Base-by-base conservation (phyloP, 2,113 vertebrate species). In the Phylloscopus trochilus region DNA sequence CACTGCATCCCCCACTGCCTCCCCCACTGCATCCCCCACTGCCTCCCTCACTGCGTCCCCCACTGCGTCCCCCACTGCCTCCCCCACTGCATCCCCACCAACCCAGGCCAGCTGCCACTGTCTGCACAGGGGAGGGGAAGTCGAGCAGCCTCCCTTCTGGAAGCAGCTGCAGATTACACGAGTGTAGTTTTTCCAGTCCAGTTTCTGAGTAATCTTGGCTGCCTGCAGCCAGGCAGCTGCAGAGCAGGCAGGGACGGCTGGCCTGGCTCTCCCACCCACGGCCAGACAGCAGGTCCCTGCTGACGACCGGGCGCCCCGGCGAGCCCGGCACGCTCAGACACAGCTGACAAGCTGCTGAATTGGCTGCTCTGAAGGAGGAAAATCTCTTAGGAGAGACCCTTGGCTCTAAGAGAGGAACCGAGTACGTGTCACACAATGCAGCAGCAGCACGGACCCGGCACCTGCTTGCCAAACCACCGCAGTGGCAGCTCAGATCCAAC, bases 171-270 rank as follows among this genome's bases (percentile, higher is more conserved):
- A 60, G 43, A 92, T 89, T 33, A 69, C 51, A 41, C 1, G 15
- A 95, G 74, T 19, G 62, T 74, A 60, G 33, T 56, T 78, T 81
- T 89, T 90, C 67, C 89, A 82, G 70, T 10, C 62, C 0, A 0
- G 74, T 79, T 80, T 91, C 87, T 87, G 89, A 92, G 58, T 95
- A 62, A 89, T 87, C 78, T 31, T 92, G 93, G 94, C 91, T 44
- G 89, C 62, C 81, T 75, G 66, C 56, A 76, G 91, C 43, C 85
- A 87, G 62, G 87, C 91, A 95, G 89, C 95, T 93, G 94, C 93
- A 82, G 31, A 92, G 91, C 92, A 89, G 72, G 78, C 58, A 58
- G 68, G 60, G 52, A 52, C 0, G 23, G 60, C 81, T 94, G 90
- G 81, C 83, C 52, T 39, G 9, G 83, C 67, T 79, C 58, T 56